phyloP scores from a whole-genome alignment of 2,797 vertebrate genomes.

The Psittacula derbiana region DNA sequence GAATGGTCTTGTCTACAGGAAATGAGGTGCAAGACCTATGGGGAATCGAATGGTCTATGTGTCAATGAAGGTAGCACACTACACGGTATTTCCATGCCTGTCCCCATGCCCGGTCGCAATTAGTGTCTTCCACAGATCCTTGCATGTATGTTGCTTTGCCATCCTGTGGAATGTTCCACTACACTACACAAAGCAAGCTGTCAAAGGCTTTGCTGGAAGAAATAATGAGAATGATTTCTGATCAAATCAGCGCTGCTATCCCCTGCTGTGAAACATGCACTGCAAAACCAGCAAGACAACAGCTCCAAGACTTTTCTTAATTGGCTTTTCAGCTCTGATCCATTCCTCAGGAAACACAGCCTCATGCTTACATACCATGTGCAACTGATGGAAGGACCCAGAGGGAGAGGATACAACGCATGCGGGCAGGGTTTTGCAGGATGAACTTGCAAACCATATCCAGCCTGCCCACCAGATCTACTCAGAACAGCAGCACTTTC shows the following conservation, averaged over 20 bases:
- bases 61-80: neutral
- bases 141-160: neutral
- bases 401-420: neutral
- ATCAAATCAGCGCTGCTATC: neutral
- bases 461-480: neutral
- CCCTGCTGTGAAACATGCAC: neutral
- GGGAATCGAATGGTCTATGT: neutral
- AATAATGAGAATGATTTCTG: slow-evolving; percentile 40
- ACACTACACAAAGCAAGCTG: slow-evolving; percentile 1
- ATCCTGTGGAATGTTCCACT: slow-evolving; percentile 26
- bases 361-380: neutral
- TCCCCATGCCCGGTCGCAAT: neutral
- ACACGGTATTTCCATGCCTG: neutral
- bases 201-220: slow-evolving; percentile 7
- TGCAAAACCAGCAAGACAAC: neutral
- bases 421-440: neutral
- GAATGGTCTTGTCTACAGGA: neutral
- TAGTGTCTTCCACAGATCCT: neutral
- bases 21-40: neutral
- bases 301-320: neutral
- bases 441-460: neutral
- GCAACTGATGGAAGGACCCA: neutral
- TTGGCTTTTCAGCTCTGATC: neutral
- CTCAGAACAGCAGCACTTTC: neutral
- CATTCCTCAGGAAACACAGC: neutral